These are phyloP conservation scores for fruit fly (Drosophila melanogaster) DNA, from an alignment of 1,140 invertebrate species.

Conservation along the genomic window Release_6_plus_ISO1_MT NT_033777.3:25534001-25534500, in stretches of 20 bases:
- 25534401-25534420: slow-evolving; percentile 58
- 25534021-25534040: slow-evolving; percentile 25
- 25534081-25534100: slow-evolving; percentile 46
- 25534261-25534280: slow-evolving; percentile 5
- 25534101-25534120: slow-evolving; percentile 56
- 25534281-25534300: slow-evolving; percentile 7
- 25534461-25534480: slow-evolving; percentile 14
- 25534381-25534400: slow-evolving; percentile 2
- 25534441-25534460: slow-evolving; percentile 10
- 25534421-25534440: slow-evolving; percentile 58
- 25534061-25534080: slow-evolving; percentile 30
- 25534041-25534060: slow-evolving; percentile 27
- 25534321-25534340: slow-evolving; percentile 63
- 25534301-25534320: slow-evolving; percentile 50
- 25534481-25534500: slow-evolving; percentile 58
- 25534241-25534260: slow-evolving; percentile 41
- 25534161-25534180: slow-evolving; percentile 25
- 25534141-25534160: slow-evolving; percentile 26
- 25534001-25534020: slow-evolving; percentile 34
- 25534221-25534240: slow-evolving; percentile 46
- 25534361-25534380: slow-evolving; percentile 56
- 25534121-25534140: slow-evolving; percentile 12
- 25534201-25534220: slow-evolving; percentile 48
- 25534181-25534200: slow-evolving; percentile 25
- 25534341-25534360: slow-evolving; percentile 71